phyloP scores from a whole-genome alignment of 1,140 invertebrate genomes.

The Bombus superbus region DNA sequence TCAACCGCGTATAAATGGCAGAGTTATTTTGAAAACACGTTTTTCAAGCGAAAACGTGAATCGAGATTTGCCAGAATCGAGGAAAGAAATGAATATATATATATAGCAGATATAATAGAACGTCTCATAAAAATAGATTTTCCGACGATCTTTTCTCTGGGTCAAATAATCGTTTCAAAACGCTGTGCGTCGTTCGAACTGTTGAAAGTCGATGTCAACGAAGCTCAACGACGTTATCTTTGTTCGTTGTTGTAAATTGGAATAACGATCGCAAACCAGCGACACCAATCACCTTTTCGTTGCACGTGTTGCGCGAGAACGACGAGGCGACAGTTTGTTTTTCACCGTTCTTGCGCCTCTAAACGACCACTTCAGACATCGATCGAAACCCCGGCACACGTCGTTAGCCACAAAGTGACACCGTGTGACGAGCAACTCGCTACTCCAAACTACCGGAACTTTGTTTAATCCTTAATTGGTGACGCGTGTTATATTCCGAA shows the following conservation, averaged over 20 bases:
- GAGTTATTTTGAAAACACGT: not conserved
- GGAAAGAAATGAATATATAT: too few species aligned
- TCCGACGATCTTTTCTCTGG: too few species aligned
- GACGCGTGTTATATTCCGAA: constrained; percentile 15
- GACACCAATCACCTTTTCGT: not conserved
- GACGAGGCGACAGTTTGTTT: constrained; percentile 30
- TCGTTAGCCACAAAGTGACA: constrained; percentile 54
- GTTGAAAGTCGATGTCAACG: too few species aligned
- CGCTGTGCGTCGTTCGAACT: too few species aligned
- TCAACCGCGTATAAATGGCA: not conserved
- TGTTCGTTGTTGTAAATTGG: too few species aligned
- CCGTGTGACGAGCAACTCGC: constrained; percentile 50
- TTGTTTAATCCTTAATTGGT: constrained; percentile 49
- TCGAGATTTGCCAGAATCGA: not conserved
- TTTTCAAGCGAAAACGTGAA: not conserved
- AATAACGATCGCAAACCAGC: too few species aligned
- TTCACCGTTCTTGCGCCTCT: constrained; percentile 32
- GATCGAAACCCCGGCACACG: constrained; percentile 25
- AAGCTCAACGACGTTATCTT: not conserved
- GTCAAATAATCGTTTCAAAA: too few species aligned
- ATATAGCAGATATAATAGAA: not conserved
- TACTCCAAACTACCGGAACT: constrained; percentile 23
- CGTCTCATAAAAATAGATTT: not conserved
- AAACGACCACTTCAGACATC: constrained; percentile 54
- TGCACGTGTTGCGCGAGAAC: not conserved